Evolutionary conservation across 2,888 invertebrate species (phyloP).

Genomic region (Drosophila dives): DNA sequence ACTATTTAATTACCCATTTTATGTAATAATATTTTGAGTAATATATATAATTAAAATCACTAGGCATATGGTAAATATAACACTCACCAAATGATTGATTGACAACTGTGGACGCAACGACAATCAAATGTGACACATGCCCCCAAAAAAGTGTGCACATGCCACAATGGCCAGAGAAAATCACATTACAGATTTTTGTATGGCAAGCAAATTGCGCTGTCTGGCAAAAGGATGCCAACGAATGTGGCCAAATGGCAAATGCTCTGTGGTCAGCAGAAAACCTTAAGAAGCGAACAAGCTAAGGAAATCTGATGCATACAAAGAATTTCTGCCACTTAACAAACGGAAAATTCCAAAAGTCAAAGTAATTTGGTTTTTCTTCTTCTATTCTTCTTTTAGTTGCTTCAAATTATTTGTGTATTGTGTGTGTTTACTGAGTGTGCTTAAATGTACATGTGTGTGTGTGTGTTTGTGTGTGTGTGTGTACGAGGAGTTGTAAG

Average conservation of each 20-base stretch:
- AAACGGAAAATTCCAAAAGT: slow-evolving; percentile 63
- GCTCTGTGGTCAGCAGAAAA: slow-evolving; percentile 65
- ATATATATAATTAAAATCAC: background rate
- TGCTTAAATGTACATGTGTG: background rate
- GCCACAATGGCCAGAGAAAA: slow-evolving; percentile 40
- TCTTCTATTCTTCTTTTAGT: slow-evolving; percentile 9
- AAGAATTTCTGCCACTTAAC: slow-evolving; percentile 60
- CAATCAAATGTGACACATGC: slow-evolving; percentile 40
- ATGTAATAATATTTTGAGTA: background rate
- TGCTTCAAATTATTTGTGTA: slow-evolving; percentile 54
- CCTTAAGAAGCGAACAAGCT: slow-evolving; percentile 33
- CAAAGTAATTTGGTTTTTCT: slow-evolving; percentile 54
- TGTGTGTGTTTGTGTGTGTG: background rate
- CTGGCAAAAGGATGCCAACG: slow-evolving; percentile 39
- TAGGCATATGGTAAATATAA: too few species aligned
- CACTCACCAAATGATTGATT: slow-evolving; percentile 10
- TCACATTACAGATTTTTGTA: slow-evolving; percentile 58
- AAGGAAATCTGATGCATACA: slow-evolving; percentile 52
- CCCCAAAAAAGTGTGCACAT: slow-evolving; percentile 7
- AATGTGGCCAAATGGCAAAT: slow-evolving; percentile 57
- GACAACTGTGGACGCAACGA: slow-evolving; percentile 22
- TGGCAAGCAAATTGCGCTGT: slow-evolving; percentile 56
- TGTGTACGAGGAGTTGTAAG: slow-evolving; percentile 2
- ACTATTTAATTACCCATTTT: background rate
- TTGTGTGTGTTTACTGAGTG: slow-evolving; percentile 37